These are phyloP conservation scores for Volucella inflata DNA, from an alignment of 2,888 invertebrate genomes.

Conservation along the genomic window DNA sequence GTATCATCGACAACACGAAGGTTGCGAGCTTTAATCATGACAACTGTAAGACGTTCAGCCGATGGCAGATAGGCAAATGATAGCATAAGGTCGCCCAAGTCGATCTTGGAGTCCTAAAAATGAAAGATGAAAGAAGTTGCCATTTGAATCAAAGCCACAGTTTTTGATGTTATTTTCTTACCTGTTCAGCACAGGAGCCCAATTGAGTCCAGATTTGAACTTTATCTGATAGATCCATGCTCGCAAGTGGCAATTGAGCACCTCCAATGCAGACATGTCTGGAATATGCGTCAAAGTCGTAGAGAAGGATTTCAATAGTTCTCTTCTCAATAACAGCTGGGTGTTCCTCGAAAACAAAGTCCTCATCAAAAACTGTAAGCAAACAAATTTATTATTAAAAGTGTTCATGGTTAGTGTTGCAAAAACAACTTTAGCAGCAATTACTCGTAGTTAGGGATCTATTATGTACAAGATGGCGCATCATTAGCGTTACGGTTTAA, in stretches of 20 bases:
- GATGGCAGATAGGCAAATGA: conserved; percentile 96
- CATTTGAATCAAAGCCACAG: neutral
- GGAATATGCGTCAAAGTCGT: conserved; percentile 87
- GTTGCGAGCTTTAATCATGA: conserved; percentile 95
- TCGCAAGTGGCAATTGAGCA: conserved; percentile 85
- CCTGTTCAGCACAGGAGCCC: conserved; percentile 84
- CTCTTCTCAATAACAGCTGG: conserved; percentile 84
- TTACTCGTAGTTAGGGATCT: no score
- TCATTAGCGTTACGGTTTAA: no score
- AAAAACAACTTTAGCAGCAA: neutral
- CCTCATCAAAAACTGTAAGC: conserved; percentile 87
- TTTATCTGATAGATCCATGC: conserved; percentile 85
- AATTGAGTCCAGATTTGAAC: conserved; percentile 86
- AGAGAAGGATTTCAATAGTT: conserved; percentile 86
- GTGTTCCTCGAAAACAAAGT: conserved; percentile 88
- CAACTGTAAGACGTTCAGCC: conserved; percentile 94
- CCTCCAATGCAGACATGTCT: conserved; percentile 88
- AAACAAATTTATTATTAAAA: neutral
- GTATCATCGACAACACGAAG: conserved; percentile 97
- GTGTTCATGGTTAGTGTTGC: no score
- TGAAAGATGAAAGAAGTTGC: neutral
- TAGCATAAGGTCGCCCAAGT: conserved; percentile 95
- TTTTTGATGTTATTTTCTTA: conserved; percentile 33
- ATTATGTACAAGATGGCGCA: no score
- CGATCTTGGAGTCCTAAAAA: conserved; percentile 86